These are phyloP conservation scores for Abrostola triplasia DNA, from an alignment of 2,888 invertebrate genomes.

Conservation along the genomic window DNA sequence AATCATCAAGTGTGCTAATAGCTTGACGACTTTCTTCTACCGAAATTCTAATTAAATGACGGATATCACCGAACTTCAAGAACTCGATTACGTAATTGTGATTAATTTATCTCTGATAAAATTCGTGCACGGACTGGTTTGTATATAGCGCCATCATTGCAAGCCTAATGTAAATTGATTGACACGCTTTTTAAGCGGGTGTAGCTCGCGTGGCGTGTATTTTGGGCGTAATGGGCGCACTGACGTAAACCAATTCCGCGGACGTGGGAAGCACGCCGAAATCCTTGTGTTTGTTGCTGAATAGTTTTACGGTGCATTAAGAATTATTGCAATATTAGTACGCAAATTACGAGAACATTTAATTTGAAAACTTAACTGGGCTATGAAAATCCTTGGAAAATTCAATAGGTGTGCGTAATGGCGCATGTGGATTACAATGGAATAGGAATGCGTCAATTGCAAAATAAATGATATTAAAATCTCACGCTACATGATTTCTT, in stretches of 20 bases:
- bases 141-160: conserved; percentile 66
- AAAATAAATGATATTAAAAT: conserved; percentile 82
- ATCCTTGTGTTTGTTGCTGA: conserved; percentile 70
- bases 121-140: conserved; percentile 56
- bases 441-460: conserved; percentile 75
- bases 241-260: conserved; percentile 82
- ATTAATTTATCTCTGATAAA: conserved; percentile 50
- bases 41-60: conserved; percentile 59
- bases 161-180: conserved; percentile 79
- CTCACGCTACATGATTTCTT: conserved; percentile 86
- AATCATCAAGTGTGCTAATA: conserved; percentile 53
- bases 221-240: conserved; percentile 79
- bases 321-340: conserved; percentile 59
- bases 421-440: conserved; percentile 55
- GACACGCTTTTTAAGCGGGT: conserved; percentile 79
- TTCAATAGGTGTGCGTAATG: conserved; percentile 36
- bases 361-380: conserved; percentile 25
- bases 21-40: conserved; percentile 54
- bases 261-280: conserved; percentile 77
- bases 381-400: conserved; percentile 56
- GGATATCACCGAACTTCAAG: conserved; percentile 43
- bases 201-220: conserved; percentile 77
- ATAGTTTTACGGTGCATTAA: conserved; percentile 70
- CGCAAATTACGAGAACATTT: conserved; percentile 52
- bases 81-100: conserved; percentile 35